phyloP scores from a whole-genome alignment of 1,140 invertebrate genomes.

The Hyphantria cunea region DNA sequence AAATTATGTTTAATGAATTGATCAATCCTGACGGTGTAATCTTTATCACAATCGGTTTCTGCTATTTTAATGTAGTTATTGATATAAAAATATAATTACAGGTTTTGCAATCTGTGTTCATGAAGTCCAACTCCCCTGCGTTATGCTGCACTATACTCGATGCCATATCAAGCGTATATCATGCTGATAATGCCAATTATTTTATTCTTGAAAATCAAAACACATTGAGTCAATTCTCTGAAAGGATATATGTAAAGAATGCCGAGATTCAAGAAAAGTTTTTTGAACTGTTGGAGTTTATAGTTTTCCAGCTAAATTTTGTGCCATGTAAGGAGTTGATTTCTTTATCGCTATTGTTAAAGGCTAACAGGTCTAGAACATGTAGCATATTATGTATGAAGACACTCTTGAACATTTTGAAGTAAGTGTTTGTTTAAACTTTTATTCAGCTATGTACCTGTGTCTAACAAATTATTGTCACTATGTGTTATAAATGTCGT shows the following conservation, averaged over 20 bases:
- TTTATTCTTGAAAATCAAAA: conserved; percentile 98
- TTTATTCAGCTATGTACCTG: too few relatives aligned
- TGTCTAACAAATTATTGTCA: too few relatives aligned
- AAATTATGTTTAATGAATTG: too few relatives aligned
- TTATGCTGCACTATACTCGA: conserved; percentile 96
- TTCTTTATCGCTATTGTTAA: conserved; percentile 95
- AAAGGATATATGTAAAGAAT: conserved; percentile 95
- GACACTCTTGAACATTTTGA: conserved; percentile 93
- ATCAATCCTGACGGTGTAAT: too few relatives aligned
- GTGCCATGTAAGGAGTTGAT: conserved; percentile 99
- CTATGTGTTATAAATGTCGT: conserved; percentile 30
- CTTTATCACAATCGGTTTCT: background rate
- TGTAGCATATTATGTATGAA: conserved; percentile 95
- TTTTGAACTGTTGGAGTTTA: conserved; percentile 97
- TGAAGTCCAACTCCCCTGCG: conserved; percentile 92
- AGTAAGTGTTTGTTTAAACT: conserved; percentile 76
- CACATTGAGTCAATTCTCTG: conserved; percentile 97
- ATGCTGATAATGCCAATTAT: conserved; percentile 99
- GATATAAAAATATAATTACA: conserved; percentile 75
- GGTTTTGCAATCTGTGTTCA: conserved; percentile 96
- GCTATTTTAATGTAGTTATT: background rate
- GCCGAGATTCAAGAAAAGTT: conserved; percentile 97
- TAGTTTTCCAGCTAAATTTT: conserved; percentile 98
- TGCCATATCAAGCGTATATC: conserved; percentile 97
- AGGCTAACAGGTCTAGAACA: conserved; percentile 89